These are phyloP conservation scores for Portunus trituberculatus DNA, from an alignment of 1,140 invertebrate genomes.

Conservation along the genomic window DNA sequence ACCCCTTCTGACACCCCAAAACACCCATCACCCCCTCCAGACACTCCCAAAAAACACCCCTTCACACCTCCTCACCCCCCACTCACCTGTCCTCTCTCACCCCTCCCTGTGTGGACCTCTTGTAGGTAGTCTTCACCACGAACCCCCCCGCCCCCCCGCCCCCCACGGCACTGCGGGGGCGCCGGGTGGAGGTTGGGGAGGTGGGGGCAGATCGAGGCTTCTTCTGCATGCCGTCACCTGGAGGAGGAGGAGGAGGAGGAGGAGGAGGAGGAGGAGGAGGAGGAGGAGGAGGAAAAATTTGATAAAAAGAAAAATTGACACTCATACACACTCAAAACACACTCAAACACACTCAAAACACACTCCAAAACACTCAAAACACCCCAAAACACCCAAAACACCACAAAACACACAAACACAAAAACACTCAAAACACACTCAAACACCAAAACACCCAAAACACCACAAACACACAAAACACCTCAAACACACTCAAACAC, in stretches of 20 bases:
- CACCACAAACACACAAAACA: too few relatives aligned
- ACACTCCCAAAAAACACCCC: too few relatives aligned
- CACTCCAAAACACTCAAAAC: too few relatives aligned
- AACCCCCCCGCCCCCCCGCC: not conserved
- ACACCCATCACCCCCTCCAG: too few relatives aligned
- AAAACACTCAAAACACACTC: too few relatives aligned
- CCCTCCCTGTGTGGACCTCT: constrained; percentile 55
- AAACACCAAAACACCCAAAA: too few relatives aligned
- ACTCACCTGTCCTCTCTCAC: constrained; percentile 48
- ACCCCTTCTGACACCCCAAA: too few relatives aligned
- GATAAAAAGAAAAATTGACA: not conserved
- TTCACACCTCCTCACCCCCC: too few relatives aligned
- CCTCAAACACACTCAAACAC: too few relatives aligned
- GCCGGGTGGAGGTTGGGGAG: constrained; percentile 35
- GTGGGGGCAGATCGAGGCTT: constrained; percentile 65
- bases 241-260: not conserved
- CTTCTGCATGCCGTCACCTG: not conserved
- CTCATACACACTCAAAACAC: too few relatives aligned
- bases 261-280: not conserved
- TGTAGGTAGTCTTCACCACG: constrained; percentile 60
- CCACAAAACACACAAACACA: too few relatives aligned
- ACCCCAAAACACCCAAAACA: too few relatives aligned
- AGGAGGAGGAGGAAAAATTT: not conserved
- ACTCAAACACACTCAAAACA: not conserved
- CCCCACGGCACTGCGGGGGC: constrained; percentile 37